A percentile compares a stretch with the other conserved stretches of the same genome.
These are phyloP conservation scores for Netelia inedita DNA, from an alignment of 2,888 invertebrate genomes.

Conservation along the genomic window DNA sequence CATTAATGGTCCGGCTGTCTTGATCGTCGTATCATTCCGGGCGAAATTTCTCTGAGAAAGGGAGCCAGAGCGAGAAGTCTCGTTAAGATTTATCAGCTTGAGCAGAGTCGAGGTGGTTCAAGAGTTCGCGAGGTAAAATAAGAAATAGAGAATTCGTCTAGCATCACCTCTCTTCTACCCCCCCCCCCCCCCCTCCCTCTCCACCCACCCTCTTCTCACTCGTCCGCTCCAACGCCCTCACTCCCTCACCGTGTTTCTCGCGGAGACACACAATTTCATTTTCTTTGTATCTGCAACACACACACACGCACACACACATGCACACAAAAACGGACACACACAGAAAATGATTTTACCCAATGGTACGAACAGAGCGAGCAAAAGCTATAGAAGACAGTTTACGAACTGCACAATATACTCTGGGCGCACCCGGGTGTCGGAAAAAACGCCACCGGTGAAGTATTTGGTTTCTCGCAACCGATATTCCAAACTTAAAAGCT, in stretches of 20 bases:
- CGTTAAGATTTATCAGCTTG: slow-evolving; percentile 60
- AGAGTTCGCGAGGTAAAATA: slow-evolving; percentile 22
- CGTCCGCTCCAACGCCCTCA: neutral
- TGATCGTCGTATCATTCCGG: slow-evolving; percentile 48
- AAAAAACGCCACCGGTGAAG: slow-evolving; percentile 28
- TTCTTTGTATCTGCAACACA: neutral
- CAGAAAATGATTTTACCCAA: slow-evolving; percentile 5
- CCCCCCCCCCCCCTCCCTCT: neutral
- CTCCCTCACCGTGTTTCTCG: neutral
- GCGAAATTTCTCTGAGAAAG: neutral
- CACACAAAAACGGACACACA: neutral
- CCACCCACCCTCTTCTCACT: neutral
- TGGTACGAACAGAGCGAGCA: slow-evolving; percentile 31
- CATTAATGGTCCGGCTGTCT: neutral
- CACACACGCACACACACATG: neutral
- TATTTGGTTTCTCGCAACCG: slow-evolving; percentile 42
- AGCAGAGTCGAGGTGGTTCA: slow-evolving; percentile 34
- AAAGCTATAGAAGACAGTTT: slow-evolving; percentile 24
- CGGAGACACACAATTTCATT: neutral
- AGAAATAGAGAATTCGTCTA: slow-evolving; percentile 12
- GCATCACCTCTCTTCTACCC: neutral
- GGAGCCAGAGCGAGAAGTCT: slow-evolving; percentile 32
- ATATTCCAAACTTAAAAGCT: slow-evolving; percentile 57
- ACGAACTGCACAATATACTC: slow-evolving; percentile 33
- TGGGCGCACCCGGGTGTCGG: slow-evolving; percentile 8